Evolutionary conservation across 2,888 invertebrate genomes (phyloP).

Genomic region (Mamestra brassicae): DNA sequence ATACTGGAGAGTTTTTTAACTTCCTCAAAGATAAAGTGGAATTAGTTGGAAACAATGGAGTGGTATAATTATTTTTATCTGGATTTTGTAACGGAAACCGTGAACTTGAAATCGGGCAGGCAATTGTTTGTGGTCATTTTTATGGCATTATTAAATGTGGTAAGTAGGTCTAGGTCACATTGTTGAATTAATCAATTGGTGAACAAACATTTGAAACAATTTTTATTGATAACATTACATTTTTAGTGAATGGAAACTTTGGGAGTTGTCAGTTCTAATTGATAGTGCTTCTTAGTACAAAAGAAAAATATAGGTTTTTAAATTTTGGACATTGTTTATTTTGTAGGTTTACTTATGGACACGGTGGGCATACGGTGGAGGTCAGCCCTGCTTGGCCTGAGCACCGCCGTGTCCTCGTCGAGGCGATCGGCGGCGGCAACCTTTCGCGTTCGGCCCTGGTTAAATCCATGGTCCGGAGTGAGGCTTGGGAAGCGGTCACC

Average conservation of each 20-base stretch:
- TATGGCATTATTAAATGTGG: not conserved
- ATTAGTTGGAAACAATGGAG: conserved; percentile 54
- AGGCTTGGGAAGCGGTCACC: no score
- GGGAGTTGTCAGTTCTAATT: not conserved
- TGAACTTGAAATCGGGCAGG: conserved; percentile 36
- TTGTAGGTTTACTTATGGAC: no score
- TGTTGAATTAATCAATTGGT: no score
- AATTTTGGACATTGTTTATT: no score
- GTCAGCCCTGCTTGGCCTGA: no score
- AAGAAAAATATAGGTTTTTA: no score
- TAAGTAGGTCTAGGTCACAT: not conserved
- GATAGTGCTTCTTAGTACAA: no score
- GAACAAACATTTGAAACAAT: not conserved
- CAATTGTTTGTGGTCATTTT: conserved; percentile 1
- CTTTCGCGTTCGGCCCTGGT: no score
- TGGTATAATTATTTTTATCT: conserved; percentile 48
- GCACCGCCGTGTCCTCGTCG: no score
- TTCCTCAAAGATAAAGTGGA: conserved; percentile 54
- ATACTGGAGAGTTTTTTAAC: conserved; percentile 41
- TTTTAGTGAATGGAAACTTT: not conserved
- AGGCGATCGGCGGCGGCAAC: no score
- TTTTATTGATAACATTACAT: not conserved
- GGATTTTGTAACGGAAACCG: conserved; percentile 41
- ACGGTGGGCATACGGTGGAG: no score
- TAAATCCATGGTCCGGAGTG: no score